Evolutionary conservation across 2,113 vertebrate genomes (phyloP).

Genomic region (Hiodon tergisus): DNA sequence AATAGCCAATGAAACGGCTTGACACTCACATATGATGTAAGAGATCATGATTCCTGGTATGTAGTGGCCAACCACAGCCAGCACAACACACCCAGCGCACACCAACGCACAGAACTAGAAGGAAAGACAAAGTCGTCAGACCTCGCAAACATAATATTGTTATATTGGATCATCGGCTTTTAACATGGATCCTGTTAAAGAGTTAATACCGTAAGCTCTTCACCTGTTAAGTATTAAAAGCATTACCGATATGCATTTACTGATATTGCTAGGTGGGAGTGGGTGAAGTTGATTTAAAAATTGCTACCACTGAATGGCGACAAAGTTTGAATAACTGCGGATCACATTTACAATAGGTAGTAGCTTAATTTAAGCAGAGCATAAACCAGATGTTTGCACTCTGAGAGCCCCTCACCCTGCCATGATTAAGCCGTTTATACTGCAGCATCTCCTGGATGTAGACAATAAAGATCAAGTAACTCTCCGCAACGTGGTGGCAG

Average conservation of each 20-base stretch:
- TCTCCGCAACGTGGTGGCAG: constrained; percentile 91
- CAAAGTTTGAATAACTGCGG: neutral
- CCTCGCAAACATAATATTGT: neutral
- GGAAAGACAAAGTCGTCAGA: neutral
- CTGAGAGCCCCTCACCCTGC: constrained; percentile 69
- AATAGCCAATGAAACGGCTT: no score
- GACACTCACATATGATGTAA: constrained; percentile 90
- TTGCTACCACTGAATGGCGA: neutral
- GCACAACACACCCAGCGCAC: constrained; percentile 78
- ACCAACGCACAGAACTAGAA: constrained; percentile 86
- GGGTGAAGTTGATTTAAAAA: no score
- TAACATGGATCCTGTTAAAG: no score
- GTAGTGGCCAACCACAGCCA: constrained; percentile 88
- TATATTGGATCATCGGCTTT: neutral
- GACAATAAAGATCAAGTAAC: constrained; percentile 86
- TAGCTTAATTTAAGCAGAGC: neutral
- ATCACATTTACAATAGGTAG: neutral
- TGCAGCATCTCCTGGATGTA: constrained; percentile 88
- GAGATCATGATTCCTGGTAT: constrained; percentile 98
- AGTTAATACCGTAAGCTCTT: no score
- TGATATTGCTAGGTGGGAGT: no score
- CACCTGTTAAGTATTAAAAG: neutral
- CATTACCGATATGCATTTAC: no score
- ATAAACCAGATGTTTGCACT: no score
- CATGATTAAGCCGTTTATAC: constrained; percentile 91